phyloP scores from a whole-genome alignment of 2,888 invertebrate species.

The Meiosimyza platycephala region DNA sequence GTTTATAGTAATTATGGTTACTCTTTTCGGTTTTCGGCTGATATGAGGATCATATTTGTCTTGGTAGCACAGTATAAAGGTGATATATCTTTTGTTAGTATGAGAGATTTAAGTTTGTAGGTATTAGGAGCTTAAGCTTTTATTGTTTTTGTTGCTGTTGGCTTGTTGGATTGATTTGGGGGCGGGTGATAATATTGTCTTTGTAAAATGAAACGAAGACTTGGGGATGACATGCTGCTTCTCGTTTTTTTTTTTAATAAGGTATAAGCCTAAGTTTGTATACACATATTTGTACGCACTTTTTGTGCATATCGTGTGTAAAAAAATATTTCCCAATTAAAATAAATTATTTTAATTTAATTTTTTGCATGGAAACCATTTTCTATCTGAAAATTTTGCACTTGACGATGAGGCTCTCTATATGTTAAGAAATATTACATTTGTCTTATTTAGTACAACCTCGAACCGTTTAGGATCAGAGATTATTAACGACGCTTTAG shows the following conservation, averaged over 20 bases:
- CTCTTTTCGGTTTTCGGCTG: background rate
- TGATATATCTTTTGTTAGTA: constrained; percentile 10
- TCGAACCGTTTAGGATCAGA: too few species aligned
- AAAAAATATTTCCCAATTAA: constrained; percentile 34
- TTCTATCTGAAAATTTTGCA: background rate
- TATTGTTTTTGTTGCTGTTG: too few species aligned
- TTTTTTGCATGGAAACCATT: constrained; percentile 34
- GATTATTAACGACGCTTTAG: too few species aligned
- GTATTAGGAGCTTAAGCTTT: constrained; percentile 9
- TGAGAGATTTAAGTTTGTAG: background rate
- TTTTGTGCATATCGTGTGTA: background rate
- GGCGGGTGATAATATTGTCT: constrained; percentile 30
- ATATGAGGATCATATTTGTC: background rate
- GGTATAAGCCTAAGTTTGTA: background rate
- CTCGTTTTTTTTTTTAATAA: constrained; percentile 13
- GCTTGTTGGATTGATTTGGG: constrained; percentile 18
- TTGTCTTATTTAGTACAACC: too few species aligned
- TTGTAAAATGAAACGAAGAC: constrained; percentile 11
- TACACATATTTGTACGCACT: background rate
- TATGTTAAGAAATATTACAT: too few species aligned
- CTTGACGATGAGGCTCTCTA: too few species aligned
- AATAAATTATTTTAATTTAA: constrained; percentile 24
- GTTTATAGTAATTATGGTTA: background rate
- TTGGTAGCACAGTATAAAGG: constrained; percentile 17
- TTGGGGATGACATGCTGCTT: background rate